Conservation (phyloP, 1,140 invertebrate species). For the Drosophila truncata region DNA sequence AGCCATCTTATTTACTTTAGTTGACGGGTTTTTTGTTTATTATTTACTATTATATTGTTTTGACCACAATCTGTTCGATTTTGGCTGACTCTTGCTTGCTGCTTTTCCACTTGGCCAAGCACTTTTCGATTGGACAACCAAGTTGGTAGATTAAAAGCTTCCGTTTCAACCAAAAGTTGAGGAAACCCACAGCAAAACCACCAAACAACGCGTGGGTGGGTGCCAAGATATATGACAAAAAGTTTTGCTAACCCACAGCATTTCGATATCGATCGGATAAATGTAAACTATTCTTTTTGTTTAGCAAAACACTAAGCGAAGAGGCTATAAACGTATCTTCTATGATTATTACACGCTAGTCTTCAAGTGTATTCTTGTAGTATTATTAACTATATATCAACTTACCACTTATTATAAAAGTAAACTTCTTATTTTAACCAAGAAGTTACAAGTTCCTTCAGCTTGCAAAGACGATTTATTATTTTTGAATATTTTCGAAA, state of each 20-base stretch:
- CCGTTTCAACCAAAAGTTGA: not conserved
- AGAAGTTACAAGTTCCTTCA: not conserved
- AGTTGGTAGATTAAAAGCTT: not conserved
- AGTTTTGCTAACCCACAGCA: not conserved
- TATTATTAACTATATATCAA: not conserved
- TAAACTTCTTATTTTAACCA: not conserved
- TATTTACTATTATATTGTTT: slow-evolving; percentile 9
- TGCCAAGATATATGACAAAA: slow-evolving; percentile 12
- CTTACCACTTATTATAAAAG: not conserved
- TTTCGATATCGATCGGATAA: too few relatives aligned
- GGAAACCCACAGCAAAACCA: not conserved
- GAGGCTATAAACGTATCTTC: too few relatives aligned
- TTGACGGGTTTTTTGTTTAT: not conserved
- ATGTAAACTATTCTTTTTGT: not conserved
- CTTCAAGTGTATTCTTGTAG: not conserved
- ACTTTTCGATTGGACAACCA: slow-evolving; percentile 10
- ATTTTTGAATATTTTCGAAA: not conserved
- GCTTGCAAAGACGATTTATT: not conserved
- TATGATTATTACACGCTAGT: not conserved
- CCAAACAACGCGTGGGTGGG: not conserved
- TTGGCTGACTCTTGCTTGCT: slow-evolving; percentile 8
- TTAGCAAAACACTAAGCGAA: not conserved
- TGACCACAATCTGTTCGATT: not conserved
- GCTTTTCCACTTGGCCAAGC: slow-evolving; percentile 16
- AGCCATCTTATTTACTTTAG: not conserved